phyloP scores from a whole-genome alignment of 2,888 invertebrate genomes.

The Oxyteleia sp. region DNA sequence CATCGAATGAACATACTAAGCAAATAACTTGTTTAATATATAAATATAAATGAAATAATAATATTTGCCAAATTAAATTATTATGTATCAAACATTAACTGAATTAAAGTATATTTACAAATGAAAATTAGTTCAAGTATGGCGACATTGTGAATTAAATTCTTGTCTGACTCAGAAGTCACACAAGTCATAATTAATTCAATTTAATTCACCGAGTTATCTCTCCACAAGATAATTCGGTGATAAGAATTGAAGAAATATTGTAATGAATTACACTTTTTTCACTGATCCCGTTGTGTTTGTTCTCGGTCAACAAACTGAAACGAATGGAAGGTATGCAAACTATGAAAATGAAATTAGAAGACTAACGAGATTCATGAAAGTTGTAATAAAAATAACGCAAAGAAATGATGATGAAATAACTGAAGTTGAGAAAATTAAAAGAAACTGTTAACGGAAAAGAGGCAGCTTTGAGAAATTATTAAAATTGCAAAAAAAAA shows the following conservation, averaged over 20 bases:
- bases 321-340: conserved; percentile 19
- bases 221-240: conserved; percentile 7
- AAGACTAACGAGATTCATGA: conserved; percentile 2
- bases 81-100: too few relatives aligned
- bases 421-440: not conserved
- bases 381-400: conserved; percentile 15
- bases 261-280: conserved; percentile 24
- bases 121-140: not conserved
- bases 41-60: too few relatives aligned
- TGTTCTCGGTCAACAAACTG: conserved; percentile 23
- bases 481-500: too few relatives aligned
- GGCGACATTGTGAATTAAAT: not conserved
- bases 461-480: too few relatives aligned
- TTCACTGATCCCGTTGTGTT: conserved; percentile 7
- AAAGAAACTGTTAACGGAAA: not conserved
- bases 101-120: too few relatives aligned
- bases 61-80: not conserved
- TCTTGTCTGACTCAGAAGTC: not conserved
- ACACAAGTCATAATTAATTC: conserved; percentile 4
- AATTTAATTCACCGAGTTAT: too few relatives aligned
- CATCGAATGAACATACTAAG: too few relatives aligned
- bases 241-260: conserved; percentile 14
- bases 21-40: too few relatives aligned
- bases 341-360: conserved; percentile 32
- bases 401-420: conserved; percentile 4